Evolutionary conservation across 2,797 vertebrate species (phyloP), one percentile per base, ranked within the genome.

Genomic region (Gila robusta): DNA sequence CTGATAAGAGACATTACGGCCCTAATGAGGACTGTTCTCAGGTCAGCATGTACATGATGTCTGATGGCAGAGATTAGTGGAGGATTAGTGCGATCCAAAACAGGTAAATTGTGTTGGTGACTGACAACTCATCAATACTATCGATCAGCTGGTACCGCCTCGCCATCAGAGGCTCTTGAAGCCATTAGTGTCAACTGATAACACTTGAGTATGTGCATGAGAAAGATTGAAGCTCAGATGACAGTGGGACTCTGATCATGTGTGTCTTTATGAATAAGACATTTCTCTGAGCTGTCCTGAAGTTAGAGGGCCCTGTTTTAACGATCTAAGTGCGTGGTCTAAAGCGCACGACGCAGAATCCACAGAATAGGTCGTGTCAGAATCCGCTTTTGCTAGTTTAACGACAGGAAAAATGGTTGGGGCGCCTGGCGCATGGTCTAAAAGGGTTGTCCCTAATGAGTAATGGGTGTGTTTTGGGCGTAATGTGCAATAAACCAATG

Each of bases 81-180:
- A 67, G 79, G 79, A 82, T 87, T 87, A 84, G 28, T 62, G 17
- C 28, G 26, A 79, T 17, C 32, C 11, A 32, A 73, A 83, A 79
- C 81, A 66, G 76, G 66, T 83, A 71, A 87, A 82, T 28, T 41
- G 66, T 56, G 76, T 52, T 21, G 14, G 64, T 85, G 76, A 76
- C 85, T 69, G 77, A 59, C 19, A 37, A 87, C 47, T 54, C 44
- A 12, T 84, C 86, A 79, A 84, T 87, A 76, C 44, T 66, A 87
- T 87, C 35, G 86, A 87, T 28, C 76, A 23, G n/a, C 14, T 44
- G 71, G 81, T 62, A n/a, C 37, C 17, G 23, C 26, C 16, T 69
- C 62, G 14, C 72, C 72, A 74, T 83, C 69, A 66, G 39, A 49
- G 66, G 32, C 21, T 80, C n/a, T 79, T 83, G 69, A 74, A 87